Base-by-base conservation (phyloP, 2,797 vertebrate genomes). In the Eremophila alpestris region DNA sequence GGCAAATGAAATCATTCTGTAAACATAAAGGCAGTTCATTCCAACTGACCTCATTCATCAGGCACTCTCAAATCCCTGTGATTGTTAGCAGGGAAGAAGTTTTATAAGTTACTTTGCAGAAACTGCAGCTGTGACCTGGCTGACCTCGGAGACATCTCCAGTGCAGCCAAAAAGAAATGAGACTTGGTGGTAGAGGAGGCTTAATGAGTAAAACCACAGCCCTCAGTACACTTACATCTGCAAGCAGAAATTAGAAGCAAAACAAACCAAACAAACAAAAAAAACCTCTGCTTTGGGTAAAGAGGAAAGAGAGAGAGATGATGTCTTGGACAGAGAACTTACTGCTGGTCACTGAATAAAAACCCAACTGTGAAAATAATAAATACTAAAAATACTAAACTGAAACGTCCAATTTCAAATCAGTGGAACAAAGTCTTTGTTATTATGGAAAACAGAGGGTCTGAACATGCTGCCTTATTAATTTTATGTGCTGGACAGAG, bases 21-120 rank as follows among this genome's bases (percentile, higher is more conserved):
- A 94, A 93, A 93, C 9, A 88, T 32, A 86, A 75, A 94, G 70
- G 54, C 34, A 73, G 84, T 67, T 76, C n/a, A 43, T 68, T 88
- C 83, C 48, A 76, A 3, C 45, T 60, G 69, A 69, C 70, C 67
- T 94, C 62, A 68, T 46, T 78, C 45, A 83, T 73, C 79, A 89
- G 67, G 63, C 1, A 4, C 59, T 67, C 52, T 82, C 43, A 67
- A 67, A 91, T 63, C 48, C 36, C 65, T 30, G 18, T n/a, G 63
- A 90, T 2, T 74, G n/a, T 56, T 74, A 91, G 56, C 45, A 87
- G 67, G 27, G 76, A 81, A 73, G 58, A 91, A 81, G 63, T 91
- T 71, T 71, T 29, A 34, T 1, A 41, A 41, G 85, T 56, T 78
- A 45, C 58, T 36, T 51, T 17, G 30, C 38, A 76, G 65, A 24